phyloP scores from a whole-genome alignment of 2,888 invertebrate genomes.

The Colletes collaris region DNA sequence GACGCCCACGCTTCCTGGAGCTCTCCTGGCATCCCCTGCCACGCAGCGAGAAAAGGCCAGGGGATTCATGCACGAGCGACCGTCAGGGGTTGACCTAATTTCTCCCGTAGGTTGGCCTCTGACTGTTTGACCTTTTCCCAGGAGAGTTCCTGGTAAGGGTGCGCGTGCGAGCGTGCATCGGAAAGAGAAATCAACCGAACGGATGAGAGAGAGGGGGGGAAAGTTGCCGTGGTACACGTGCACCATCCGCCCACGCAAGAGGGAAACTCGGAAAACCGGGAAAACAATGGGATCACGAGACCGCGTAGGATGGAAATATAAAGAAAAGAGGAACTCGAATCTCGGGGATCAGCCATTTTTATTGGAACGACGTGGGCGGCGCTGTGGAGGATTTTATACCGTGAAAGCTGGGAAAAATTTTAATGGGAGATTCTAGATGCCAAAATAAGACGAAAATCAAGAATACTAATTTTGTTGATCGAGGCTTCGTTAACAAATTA shows the following conservation, averaged over 20 bases:
- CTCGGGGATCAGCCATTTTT: no score
- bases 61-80: slow-evolving; percentile 61
- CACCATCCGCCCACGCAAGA: background rate
- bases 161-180: slow-evolving; percentile 29
- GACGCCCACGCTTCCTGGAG: slow-evolving; percentile 5
- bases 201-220: background rate
- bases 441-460: no score
- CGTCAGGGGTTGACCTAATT: slow-evolving; percentile 76
- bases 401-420: no score
- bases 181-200: slow-evolving; percentile 19
- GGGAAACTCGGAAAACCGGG: background rate
- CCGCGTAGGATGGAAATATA: background rate
- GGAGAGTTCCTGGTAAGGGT: slow-evolving; percentile 63
- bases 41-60: slow-evolving; percentile 28
- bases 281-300: slow-evolving; percentile 26
- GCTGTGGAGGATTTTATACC: no score
- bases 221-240: slow-evolving; percentile 17
- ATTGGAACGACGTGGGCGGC: no score
- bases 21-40: slow-evolving; percentile 32
- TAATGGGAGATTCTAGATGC: no score
- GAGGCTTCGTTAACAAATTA: no score
- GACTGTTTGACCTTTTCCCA: slow-evolving; percentile 76
- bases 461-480: no score
- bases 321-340: background rate
- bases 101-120: slow-evolving; percentile 65